Conservation (phyloP, 2,113 vertebrate species). For the Phalacrocorax pelagicus region DNA sequence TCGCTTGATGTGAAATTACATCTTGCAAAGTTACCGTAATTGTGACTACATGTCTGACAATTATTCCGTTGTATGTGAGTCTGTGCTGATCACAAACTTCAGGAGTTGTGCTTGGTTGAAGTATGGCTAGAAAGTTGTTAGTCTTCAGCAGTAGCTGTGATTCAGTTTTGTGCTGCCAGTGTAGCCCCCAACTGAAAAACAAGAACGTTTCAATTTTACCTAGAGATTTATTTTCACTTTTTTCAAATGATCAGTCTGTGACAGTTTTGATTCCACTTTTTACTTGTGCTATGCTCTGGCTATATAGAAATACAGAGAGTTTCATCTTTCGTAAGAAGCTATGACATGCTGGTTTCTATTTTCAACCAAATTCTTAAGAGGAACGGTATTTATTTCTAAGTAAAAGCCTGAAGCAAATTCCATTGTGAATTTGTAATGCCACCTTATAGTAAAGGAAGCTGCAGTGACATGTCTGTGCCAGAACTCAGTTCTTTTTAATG, state of each 20-base stretch:
- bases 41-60: neutral
- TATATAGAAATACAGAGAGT: neutral
- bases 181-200: neutral
- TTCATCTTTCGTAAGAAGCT: neutral
- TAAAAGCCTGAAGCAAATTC: neutral
- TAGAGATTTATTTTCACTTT: neutral
- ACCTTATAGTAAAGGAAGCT: neutral
- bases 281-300: neutral
- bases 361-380: neutral
- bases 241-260: neutral
- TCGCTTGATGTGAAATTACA: neutral
- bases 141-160: neutral
- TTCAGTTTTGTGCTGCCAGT: neutral
- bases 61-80: neutral
- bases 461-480: neutral
- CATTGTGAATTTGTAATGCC: neutral
- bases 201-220: neutral
- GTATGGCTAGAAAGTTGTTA: neutral
- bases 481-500: neutral
- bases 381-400: neutral
- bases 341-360: neutral
- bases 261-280: neutral
- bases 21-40: neutral
- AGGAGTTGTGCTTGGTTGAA: neutral
- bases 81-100: neutral